Conservation (phyloP, 2,888 invertebrate species). For the Andrena minutula region DNA sequence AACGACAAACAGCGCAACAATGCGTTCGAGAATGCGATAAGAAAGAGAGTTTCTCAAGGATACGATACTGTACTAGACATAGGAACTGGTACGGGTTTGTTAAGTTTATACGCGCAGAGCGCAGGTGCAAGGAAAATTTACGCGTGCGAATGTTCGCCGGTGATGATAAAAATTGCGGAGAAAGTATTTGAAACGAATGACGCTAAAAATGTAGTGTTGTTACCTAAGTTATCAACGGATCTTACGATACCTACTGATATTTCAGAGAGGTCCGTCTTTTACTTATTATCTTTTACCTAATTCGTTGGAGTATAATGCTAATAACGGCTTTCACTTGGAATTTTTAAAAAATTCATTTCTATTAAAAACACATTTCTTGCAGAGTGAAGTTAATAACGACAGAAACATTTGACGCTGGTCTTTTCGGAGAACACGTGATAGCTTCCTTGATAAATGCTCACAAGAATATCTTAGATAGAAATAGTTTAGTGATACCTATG, state of each 20-base stretch:
- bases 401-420: conserved; percentile 92
- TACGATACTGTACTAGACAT: conserved; percentile 89
- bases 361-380: conserved; percentile 39
- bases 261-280: conserved; percentile 85
- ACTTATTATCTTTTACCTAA: not conserved
- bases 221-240: conserved; percentile 88
- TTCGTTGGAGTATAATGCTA: not conserved
- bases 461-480: conserved; percentile 86
- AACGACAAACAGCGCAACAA: conserved; percentile 91
- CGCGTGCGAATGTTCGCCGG: conserved; percentile 89
- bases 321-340: not conserved
- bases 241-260: conserved; percentile 86
- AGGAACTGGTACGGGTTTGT: conserved; percentile 91
- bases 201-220: conserved; percentile 85
- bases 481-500: conserved; percentile 87
- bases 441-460: conserved; percentile 90
- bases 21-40: conserved; percentile 89
- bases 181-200: conserved; percentile 87
- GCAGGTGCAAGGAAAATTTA: conserved; percentile 87
- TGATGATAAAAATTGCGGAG: conserved; percentile 88
- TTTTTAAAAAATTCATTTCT: not conserved
- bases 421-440: conserved; percentile 92
- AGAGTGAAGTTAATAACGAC: conserved; percentile 89
- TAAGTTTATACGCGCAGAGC: conserved; percentile 89
- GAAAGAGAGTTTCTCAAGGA: conserved; percentile 85